Conservation (phyloP, 2,797 vertebrate species). For the Apogon hyalosoma region DNA sequence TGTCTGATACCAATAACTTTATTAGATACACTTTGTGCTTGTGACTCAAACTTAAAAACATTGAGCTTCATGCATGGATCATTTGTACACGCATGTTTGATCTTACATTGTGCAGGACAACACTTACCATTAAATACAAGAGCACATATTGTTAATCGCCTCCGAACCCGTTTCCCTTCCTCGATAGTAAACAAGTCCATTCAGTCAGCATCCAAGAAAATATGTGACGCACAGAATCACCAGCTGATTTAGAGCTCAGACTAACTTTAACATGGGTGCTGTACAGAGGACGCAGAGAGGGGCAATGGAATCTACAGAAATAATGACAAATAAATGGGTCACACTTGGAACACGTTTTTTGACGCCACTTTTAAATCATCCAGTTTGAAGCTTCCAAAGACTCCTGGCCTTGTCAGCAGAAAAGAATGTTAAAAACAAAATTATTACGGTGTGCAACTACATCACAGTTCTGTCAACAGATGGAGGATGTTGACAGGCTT, state of each 20-base stretch:
- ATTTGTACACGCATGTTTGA: no score
- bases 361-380: conserved; percentile 41
- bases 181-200: no score
- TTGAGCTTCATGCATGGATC: no score
- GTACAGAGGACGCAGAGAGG: conserved; percentile 31
- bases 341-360: no score
- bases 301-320: conserved; percentile 63
- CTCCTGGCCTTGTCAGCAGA: conserved; percentile 27
- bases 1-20: neutral
- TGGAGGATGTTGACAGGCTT: conserved; percentile 21
- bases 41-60: conserved; percentile 1
- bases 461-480: conserved; percentile 41
- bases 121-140: no score
- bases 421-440: conserved; percentile 31
- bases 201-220: no score
- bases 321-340: conserved; percentile 54
- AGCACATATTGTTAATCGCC: no score
- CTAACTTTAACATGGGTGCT: conserved; percentile 29
- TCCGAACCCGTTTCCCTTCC: no score
- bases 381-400: conserved; percentile 50
- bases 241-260: conserved; percentile 46
- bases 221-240: no score
- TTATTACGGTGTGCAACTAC: conserved; percentile 32
- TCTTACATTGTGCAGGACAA: no score
- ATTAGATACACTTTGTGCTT: conserved; percentile 28